Evolutionary conservation across 1,140 invertebrate genomes (phyloP).

Genomic region (Nephotettix cincticeps): DNA sequence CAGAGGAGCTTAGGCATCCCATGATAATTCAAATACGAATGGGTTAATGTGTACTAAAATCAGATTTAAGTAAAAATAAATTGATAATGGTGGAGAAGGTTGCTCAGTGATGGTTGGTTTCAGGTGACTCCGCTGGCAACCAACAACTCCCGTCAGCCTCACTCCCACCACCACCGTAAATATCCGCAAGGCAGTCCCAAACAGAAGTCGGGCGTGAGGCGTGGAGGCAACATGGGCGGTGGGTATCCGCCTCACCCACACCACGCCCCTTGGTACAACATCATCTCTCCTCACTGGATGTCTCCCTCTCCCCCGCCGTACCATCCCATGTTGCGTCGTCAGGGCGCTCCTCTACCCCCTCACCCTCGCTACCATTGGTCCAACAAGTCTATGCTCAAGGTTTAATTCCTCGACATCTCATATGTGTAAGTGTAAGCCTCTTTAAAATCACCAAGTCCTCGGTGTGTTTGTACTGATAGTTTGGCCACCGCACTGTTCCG

Average conservation of each 20-base stretch:
- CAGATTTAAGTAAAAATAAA: too few relatives aligned
- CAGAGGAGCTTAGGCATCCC: too few relatives aligned
- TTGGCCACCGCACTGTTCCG: too few relatives aligned
- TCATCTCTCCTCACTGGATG: constrained; percentile 37
- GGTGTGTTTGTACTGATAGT: too few relatives aligned
- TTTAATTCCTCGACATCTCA: constrained; percentile 28
- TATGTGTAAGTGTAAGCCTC: background rate
- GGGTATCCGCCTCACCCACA: constrained; percentile 5
- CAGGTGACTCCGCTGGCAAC: constrained; percentile 21
- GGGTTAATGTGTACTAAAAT: too few relatives aligned
- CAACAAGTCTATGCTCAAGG: constrained; percentile 32
- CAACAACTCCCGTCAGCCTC: constrained; percentile 23
- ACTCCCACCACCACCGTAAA: background rate
- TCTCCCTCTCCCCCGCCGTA: constrained; percentile 37
- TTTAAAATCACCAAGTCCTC: constrained; percentile 1
- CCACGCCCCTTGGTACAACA: constrained; percentile 35
- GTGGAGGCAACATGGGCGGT: background rate
- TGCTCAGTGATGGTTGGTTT: background rate
- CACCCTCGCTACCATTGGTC: constrained; percentile 19
- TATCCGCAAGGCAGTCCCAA: constrained; percentile 1
- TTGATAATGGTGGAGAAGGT: too few relatives aligned
- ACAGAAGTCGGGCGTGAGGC: constrained; percentile 21
- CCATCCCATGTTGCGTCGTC: constrained; percentile 28
- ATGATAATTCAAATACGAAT: too few relatives aligned
- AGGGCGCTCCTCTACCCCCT: background rate